These are phyloP conservation scores for Globia sparganii DNA, from an alignment of 2,888 invertebrate species.

Conservation along the genomic window DNA sequence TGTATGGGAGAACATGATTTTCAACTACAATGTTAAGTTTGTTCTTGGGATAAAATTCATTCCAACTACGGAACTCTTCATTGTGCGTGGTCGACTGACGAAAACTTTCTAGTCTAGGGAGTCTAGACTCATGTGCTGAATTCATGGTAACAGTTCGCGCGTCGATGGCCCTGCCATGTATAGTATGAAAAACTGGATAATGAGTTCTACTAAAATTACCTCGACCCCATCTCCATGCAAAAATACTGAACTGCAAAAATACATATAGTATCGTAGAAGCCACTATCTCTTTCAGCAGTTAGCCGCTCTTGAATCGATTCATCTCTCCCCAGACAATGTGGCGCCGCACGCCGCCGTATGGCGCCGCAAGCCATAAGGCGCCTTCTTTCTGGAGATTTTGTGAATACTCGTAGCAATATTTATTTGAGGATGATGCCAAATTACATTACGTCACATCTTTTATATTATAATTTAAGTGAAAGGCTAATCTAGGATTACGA, in stretches of 20 bases:
- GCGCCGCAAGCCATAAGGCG: slow-evolving; percentile 23
- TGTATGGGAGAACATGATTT: too few relatives aligned
- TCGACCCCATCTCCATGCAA: background rate
- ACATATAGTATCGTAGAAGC: background rate
- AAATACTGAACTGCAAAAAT: background rate
- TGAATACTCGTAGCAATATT: slow-evolving; percentile 1
- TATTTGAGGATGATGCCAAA: slow-evolving; percentile 14
- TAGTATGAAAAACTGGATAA: background rate
- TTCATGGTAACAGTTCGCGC: too few relatives aligned
- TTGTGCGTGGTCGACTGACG: too few relatives aligned
- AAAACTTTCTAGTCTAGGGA: too few relatives aligned
- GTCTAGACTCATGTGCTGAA: too few relatives aligned
- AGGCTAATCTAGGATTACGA: background rate
- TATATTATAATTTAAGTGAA: too few relatives aligned
- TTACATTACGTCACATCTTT: background rate
- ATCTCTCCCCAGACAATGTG: slow-evolving; percentile 35
- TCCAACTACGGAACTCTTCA: too few relatives aligned
- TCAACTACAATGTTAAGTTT: too few relatives aligned
- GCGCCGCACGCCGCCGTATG: slow-evolving; percentile 36
- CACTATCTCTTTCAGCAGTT: background rate
- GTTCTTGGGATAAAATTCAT: too few relatives aligned
- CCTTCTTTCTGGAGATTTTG: background rate
- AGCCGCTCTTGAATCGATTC: background rate
- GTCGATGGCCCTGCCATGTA: too few relatives aligned
- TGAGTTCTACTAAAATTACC: background rate